Conservation (phyloP, 2,113 vertebrate genomes). For the Danionella cerebrum region DNA sequence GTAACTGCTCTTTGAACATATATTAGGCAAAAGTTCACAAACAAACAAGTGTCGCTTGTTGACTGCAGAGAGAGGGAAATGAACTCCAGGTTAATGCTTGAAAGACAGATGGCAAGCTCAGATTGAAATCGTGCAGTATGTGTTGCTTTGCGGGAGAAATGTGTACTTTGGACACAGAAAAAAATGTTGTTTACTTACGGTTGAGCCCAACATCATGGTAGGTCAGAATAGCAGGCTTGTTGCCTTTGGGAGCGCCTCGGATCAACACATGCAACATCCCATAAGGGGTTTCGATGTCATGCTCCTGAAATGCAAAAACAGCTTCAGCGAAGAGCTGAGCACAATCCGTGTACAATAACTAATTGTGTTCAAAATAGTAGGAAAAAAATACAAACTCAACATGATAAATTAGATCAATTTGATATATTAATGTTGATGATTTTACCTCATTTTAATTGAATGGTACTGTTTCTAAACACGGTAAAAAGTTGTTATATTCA, state of each 20-base stretch:
- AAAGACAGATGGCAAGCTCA: background rate
- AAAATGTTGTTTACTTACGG: constrained; percentile 70
- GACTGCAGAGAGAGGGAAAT: background rate
- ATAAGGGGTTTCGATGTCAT: constrained; percentile 91
- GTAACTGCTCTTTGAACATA: background rate
- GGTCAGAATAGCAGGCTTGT: constrained; percentile 89
- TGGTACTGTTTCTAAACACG: no score
- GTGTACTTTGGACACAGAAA: background rate
- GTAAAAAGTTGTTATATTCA: no score
- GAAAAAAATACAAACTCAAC: no score
- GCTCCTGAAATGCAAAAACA: constrained; percentile 70
- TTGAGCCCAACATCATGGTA: constrained; percentile 97
- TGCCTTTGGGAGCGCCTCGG: constrained; percentile 88
- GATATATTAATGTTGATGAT: no score
- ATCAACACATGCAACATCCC: constrained; percentile 95
- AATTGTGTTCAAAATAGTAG: no score
- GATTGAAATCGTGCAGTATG: background rate
- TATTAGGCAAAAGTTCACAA: background rate
- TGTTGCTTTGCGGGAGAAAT: background rate
- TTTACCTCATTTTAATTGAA: no score
- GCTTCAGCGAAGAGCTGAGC: background rate
- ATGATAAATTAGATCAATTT: no score
- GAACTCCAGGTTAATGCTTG: background rate
- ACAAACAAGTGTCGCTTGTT: background rate
- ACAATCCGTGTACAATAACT: no score